These are phyloP conservation scores for Pheucticus melanocephalus DNA, from an alignment of 2,113 vertebrate species.

Conservation along the genomic window DNA sequence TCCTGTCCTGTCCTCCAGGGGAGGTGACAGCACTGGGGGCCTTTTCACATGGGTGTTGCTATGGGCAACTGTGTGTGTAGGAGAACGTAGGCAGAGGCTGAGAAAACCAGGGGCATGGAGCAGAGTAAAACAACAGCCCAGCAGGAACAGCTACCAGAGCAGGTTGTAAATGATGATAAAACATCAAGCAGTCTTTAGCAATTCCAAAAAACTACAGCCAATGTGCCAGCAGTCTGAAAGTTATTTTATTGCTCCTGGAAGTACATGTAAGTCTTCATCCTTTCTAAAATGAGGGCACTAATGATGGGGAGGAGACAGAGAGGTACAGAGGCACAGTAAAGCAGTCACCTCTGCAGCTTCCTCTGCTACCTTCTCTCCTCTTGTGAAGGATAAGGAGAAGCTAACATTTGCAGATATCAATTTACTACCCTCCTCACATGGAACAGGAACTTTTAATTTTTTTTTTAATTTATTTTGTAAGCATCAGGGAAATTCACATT, in stretches of 20 bases:
- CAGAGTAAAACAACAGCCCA: background rate
- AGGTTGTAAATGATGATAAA: background rate
- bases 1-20: accelerated
- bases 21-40: background rate
- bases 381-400: background rate
- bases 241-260: background rate
- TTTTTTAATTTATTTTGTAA: background rate
- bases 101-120: background rate
- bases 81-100: background rate
- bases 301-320: background rate
- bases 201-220: background rate
- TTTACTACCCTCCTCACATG: background rate
- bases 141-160: background rate
- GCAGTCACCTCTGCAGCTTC: background rate
- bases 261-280: background rate
- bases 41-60: background rate
- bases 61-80: background rate
- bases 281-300: background rate
- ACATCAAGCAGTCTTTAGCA: background rate
- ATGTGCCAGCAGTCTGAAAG: background rate
- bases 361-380: background rate
- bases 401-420: background rate
- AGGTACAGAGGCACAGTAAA: background rate
- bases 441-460: background rate
- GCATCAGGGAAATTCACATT: background rate